A percentile compares a stretch with the other conserved stretches of the same genome.
These are phyloP conservation scores for Cephus cinctus DNA, from an alignment of 1,140 invertebrate species.

Conservation along the genomic window DNA sequence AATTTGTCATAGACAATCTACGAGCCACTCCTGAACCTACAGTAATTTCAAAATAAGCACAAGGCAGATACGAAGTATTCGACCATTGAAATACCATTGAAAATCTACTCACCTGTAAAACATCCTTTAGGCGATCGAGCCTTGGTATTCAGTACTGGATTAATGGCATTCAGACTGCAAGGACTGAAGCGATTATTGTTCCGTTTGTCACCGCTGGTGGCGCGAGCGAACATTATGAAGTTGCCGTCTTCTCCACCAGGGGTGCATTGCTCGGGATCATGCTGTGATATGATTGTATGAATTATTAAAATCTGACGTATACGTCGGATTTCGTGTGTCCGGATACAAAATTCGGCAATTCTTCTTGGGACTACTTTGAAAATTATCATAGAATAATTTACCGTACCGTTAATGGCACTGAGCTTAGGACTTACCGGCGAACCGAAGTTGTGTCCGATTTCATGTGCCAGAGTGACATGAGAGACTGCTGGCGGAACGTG, in stretches of 20 bases:
- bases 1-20: too few relatives aligned
- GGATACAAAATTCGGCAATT: too few relatives aligned
- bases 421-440: slow-evolving; percentile 87
- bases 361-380: too few relatives aligned
- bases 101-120: slow-evolving; percentile 76
- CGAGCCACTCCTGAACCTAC: too few relatives aligned
- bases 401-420: not conserved
- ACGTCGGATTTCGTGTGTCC: too few relatives aligned
- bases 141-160: slow-evolving; percentile 91
- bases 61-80: too few relatives aligned
- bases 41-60: too few relatives aligned
- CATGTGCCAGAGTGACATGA: slow-evolving; percentile 97
- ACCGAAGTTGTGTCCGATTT: slow-evolving; percentile 99
- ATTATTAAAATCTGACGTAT: slow-evolving; percentile 10
- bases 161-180: slow-evolving; percentile 91
- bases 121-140: slow-evolving; percentile 87
- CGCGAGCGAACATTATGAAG: slow-evolving; percentile 97
- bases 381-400: not conserved
- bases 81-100: too few relatives aligned
- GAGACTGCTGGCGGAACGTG: slow-evolving; percentile 98
- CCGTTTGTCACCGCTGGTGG: slow-evolving; percentile 92
- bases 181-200: slow-evolving; percentile 96
- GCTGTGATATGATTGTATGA: too few relatives aligned
- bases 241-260: slow-evolving; percentile 93
- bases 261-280: slow-evolving; percentile 92